A percentile compares a stretch with the other conserved stretches of the same genome.
Conservation (phyloP, 2,797 vertebrate genomes). For the Crenuchus spilurus region DNA sequence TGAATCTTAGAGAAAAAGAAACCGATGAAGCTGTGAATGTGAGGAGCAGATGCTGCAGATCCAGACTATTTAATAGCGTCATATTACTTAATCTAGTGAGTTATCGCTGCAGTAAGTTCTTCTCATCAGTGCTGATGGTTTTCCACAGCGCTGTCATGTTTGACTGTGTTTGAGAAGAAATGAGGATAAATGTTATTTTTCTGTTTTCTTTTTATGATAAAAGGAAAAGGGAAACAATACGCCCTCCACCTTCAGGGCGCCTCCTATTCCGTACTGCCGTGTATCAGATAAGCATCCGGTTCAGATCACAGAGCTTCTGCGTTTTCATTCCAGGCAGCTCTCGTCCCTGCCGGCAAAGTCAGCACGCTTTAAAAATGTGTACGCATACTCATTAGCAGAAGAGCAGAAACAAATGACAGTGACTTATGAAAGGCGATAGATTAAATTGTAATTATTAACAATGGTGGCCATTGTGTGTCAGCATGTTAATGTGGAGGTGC, state of each 20-base stretch:
- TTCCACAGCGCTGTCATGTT: not conserved
- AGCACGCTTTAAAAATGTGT: constrained; percentile 18
- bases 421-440: constrained; percentile 24
- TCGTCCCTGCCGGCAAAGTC: constrained; percentile 16
- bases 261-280: not conserved
- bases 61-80: too few species aligned
- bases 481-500: constrained; percentile 56
- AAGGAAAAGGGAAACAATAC: not conserved
- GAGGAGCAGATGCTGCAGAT: too few species aligned
- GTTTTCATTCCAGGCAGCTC: constrained; percentile 15
- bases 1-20: too few species aligned
- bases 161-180: not conserved
- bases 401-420: constrained; percentile 38
- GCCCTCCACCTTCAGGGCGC: not conserved
- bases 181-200: not conserved
- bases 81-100: too few species aligned
- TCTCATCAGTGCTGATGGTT: not conserved
- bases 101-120: too few species aligned
- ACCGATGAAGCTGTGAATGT: too few species aligned
- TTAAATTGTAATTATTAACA: constrained; percentile 48
- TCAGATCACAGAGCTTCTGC: constrained; percentile 4
- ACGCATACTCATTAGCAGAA: constrained; percentile 25
- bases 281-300: not conserved
- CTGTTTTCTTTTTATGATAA: not conserved
- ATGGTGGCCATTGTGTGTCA: constrained; percentile 43